phyloP scores from a whole-genome alignment of 2,113 vertebrate species.

The Columba janthina region DNA sequence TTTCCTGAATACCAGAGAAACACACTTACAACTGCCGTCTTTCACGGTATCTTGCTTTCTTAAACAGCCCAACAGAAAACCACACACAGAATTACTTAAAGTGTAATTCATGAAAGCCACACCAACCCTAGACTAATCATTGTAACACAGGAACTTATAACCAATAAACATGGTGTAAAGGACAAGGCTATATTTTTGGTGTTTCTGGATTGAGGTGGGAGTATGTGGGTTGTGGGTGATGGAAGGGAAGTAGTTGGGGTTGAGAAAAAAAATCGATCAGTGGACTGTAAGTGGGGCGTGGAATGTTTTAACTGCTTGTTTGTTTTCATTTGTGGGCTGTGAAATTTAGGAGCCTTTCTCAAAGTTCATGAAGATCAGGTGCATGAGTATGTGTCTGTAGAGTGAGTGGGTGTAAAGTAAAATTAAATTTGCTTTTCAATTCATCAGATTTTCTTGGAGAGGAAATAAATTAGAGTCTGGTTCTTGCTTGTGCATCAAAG shows the following conservation, averaged over 20 bases:
- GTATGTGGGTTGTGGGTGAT: neutral
- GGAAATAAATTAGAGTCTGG: neutral
- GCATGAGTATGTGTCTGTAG: neutral
- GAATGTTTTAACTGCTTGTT: conserved; percentile 1
- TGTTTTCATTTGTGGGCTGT: conserved; percentile 14
- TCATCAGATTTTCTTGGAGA: neutral
- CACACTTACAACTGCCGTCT: neutral
- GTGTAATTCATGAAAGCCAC: neutral
- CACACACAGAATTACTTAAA: neutral
- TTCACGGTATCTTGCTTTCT: neutral
- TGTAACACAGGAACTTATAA: neutral
- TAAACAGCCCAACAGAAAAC: conserved; percentile 3
- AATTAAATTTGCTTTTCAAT: neutral
- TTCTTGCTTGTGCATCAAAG: neutral
- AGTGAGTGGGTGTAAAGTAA: neutral
- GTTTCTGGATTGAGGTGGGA: neutral
- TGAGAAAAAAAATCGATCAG: conserved; percentile 19
- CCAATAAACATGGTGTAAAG: neutral
- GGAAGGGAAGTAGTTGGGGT: neutral
- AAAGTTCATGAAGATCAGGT: neutral
- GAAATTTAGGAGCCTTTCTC: conserved; percentile 10
- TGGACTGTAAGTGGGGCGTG: neutral
- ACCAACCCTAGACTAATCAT: neutral
- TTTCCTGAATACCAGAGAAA: neutral
- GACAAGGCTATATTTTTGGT: neutral